These are phyloP conservation scores for Itoplectis maculator DNA, from an alignment of 2,888 invertebrate species.

Conservation along the genomic window DNA sequence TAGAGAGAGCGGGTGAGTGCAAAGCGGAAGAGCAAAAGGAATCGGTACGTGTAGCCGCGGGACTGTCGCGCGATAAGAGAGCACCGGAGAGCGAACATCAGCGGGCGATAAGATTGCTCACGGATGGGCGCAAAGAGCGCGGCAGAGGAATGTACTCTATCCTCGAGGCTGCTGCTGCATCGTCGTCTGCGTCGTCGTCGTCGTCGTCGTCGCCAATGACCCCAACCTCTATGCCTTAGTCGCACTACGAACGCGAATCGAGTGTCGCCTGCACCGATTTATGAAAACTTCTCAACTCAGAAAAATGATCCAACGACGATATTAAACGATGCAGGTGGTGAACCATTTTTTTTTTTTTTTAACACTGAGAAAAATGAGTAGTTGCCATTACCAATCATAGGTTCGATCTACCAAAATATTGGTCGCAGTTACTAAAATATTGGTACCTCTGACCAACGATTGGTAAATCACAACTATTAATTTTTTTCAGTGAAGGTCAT, in stretches of 20 bases:
- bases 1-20: slow-evolving; percentile 57
- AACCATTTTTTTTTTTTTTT: background rate
- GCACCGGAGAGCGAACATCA: slow-evolving; percentile 71
- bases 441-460: too few species aligned
- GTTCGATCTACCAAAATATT: too few species aligned
- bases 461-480: too few species aligned
- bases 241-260: background rate
- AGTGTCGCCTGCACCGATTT: too few species aligned
- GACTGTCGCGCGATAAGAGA: slow-evolving; percentile 71
- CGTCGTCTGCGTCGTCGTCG: too few species aligned
- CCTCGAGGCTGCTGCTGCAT: slow-evolving; percentile 28
- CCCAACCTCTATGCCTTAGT: slow-evolving; percentile 42
- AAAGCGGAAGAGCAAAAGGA: slow-evolving; percentile 70
- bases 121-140: slow-evolving; percentile 69
- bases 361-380: too few species aligned
- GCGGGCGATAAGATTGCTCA: slow-evolving; percentile 69
- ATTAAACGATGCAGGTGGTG: background rate
- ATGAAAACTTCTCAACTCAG: too few species aligned
- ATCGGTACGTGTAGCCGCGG: slow-evolving; percentile 70
- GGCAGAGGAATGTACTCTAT: slow-evolving; percentile 59
- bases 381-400: too few species aligned
- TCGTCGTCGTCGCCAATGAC: slow-evolving; percentile 47
- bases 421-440: too few species aligned
- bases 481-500: background rate
- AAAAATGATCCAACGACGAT: background rate